Conservation (phyloP, 2,113 vertebrate genomes). For the Hippopotamus amphibius region DNA sequence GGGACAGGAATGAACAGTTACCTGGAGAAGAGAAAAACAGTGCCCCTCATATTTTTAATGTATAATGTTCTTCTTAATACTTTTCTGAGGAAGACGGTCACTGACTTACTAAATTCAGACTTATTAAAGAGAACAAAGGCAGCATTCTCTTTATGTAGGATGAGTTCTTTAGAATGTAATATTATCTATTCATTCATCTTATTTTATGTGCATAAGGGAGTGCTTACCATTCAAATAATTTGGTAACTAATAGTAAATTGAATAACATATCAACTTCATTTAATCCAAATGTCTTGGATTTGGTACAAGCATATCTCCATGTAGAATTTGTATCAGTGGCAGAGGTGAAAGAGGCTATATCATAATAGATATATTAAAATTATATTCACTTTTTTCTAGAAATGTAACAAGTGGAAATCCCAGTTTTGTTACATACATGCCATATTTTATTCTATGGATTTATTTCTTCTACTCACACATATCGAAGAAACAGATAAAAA, state of each 20-base stretch:
- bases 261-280: not conserved
- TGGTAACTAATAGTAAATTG: constrained; percentile 15
- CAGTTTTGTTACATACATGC: not conserved
- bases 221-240: constrained; percentile 23
- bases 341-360: not conserved
- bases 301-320: not conserved
- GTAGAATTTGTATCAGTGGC: not conserved
- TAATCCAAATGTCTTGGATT: not conserved
- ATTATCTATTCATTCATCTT: not conserved
- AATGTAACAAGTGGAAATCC: not conserved
- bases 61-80: not conserved
- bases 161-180: not conserved
- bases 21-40: not conserved
- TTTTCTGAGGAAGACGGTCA: constrained; percentile 5
- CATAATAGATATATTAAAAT: constrained; percentile 8
- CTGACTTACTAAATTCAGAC: constrained; percentile 21
- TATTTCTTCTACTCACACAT: not conserved
- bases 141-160: not conserved
- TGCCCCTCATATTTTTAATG: not conserved
- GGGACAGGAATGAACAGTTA: not conserved
- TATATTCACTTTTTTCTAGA: constrained; percentile 14
- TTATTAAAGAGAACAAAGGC: constrained; percentile 14
- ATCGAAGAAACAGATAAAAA: constrained; percentile 22
- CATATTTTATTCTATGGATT: not conserved
- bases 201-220: not conserved